Evolutionary conservation across 2,113 vertebrate species (phyloP).

Genomic region (Rhinogobius similis): DNA sequence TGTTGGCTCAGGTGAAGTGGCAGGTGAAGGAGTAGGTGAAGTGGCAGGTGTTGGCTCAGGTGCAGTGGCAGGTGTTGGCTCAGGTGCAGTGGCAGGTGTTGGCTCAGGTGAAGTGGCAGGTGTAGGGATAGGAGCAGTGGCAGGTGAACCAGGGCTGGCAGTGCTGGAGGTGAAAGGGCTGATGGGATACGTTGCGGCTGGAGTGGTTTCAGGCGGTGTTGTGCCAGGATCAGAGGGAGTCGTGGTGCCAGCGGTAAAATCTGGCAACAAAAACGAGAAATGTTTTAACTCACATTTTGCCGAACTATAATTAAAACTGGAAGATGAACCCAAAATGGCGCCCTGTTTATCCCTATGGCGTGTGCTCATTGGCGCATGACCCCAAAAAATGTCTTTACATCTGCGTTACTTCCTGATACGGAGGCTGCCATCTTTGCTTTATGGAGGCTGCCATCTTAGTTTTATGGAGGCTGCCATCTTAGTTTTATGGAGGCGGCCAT

Average conservation of each 20-base stretch:
- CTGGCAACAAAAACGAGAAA: neutral
- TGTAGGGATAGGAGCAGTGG: no score
- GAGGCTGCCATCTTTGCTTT: no score
- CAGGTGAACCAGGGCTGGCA: slow-evolving; percentile 31
- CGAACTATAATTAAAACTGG: no score
- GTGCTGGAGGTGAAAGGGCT: neutral
- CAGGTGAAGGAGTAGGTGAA: neutral
- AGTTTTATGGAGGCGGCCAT: no score
- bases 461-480: no score
- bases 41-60: neutral
- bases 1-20: neutral
- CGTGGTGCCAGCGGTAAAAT: neutral
- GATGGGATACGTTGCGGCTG: neutral
- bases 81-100: slow-evolving; percentile 16
- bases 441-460: no score
- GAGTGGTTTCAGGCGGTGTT: neutral
- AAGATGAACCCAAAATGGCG: no score
- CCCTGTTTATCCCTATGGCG: no score
- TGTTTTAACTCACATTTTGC: no score
- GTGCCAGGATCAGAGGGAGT: neutral
- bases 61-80: neutral
- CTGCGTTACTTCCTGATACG: no score
- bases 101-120: neutral
- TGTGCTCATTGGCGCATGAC: no score
- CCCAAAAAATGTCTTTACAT: no score